These are phyloP conservation scores for Melanophora roralis DNA, from an alignment of 2,888 invertebrate species.

Conservation along the genomic window DNA sequence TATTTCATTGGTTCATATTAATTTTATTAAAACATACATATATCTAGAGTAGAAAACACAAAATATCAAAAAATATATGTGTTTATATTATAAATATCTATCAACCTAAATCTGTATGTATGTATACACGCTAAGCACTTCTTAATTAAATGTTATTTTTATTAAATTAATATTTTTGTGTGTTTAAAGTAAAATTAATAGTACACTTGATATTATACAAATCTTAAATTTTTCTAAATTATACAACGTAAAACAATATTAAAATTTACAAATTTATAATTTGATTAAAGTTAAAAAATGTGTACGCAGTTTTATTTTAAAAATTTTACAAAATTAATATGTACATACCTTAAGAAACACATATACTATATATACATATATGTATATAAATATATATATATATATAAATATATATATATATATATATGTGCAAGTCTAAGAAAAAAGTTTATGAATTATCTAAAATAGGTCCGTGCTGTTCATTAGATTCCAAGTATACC, in stretches of 20 bases:
- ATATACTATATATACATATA: too few species aligned
- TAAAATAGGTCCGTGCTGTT: constrained; percentile 65
- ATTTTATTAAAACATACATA: constrained; percentile 39
- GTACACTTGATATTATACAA: constrained; percentile 31
- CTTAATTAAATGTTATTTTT: constrained; percentile 30
- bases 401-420: too few species aligned
- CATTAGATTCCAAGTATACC: constrained; percentile 69
- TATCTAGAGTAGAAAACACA: constrained; percentile 18
- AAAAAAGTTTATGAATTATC: constrained; percentile 68
- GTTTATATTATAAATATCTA: constrained; percentile 37
- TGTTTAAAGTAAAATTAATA: too few species aligned
- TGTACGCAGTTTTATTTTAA: not conserved
- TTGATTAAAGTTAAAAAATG: not conserved
- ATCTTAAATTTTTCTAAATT: constrained; percentile 18
- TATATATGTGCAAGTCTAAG: too few species aligned
- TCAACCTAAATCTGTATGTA: constrained; percentile 46
- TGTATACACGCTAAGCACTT: constrained; percentile 1
- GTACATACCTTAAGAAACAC: constrained; percentile 30
- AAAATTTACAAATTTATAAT: constrained; percentile 29
- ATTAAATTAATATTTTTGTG: constrained; percentile 31
- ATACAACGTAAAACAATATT: not conserved
- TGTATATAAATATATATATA: too few species aligned
- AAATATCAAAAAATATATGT: constrained; percentile 36
- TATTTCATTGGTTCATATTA: constrained; percentile 39
- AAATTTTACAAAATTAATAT: constrained; percentile 30